Evolutionary conservation across 2,113 vertebrate genomes (phyloP), one percentile per base, ranked within the genome.

Genomic region (Malurus elegans): DNA sequence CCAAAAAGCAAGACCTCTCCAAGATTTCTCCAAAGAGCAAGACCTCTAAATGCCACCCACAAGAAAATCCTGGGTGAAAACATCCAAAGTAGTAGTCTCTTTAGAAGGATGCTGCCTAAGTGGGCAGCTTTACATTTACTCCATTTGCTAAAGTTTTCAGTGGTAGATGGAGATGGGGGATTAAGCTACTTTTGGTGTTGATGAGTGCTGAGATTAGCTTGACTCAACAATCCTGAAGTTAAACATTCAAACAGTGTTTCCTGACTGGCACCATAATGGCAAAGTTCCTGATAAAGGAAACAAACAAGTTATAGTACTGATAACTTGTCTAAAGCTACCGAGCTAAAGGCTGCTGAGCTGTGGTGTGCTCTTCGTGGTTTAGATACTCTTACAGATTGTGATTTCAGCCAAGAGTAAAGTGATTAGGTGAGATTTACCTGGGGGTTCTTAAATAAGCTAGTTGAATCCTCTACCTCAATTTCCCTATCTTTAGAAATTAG

Each of bases 41-140:
- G 80, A 92, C 23, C n/a, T 88, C 40, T 60, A 75, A 76, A 65
- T 26, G 40, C 54, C 62, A 90, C 79, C 86, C 62, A 21, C 54
- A 75, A 70, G 75, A 80, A 86, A 23, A 66, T 66, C 70, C 73
- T 95, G 88, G 32, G 80, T 86, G 42, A 96, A 97, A 95, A 97
- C 83, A 65, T 86, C 74, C 87, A 69, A 79, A 97, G 93, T 7
- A 91, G 31, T 9, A 64, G 9, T 8, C 21, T 51, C 36, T 51
- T 60, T 21, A 32, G 36, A 42, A 58, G 11, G 5, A 36, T 51
- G 31, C 7, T 58, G 53, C 11, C 21, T 51, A 60, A 32, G 62
- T n/a, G 12, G 51, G 19, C 29, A 48, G 60, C 14, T 67, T 51
- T 60, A 65, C 31, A 14, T 74, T 60, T 56, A 50, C 10, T 10